Evolutionary conservation across 2,888 invertebrate genomes (phyloP).

Genomic region (Leptarthrus brevirostris): DNA sequence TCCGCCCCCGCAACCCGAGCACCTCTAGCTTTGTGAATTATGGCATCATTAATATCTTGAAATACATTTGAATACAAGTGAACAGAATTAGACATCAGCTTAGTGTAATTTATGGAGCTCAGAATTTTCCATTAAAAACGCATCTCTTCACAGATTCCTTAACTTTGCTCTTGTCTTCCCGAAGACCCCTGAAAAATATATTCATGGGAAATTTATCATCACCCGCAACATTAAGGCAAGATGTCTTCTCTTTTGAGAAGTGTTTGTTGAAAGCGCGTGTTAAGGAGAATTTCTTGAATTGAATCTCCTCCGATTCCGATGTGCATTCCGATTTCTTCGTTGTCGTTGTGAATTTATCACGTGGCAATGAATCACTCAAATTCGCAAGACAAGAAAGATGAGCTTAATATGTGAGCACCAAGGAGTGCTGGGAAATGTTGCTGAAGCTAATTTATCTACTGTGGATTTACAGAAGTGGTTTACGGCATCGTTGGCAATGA

Average conservation of each 20-base stretch:
- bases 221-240: neutral
- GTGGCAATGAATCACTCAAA: neutral
- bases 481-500: too few relatives aligned
- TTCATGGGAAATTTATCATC: constrained; percentile 8
- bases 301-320: neutral
- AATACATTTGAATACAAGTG: constrained; percentile 8
- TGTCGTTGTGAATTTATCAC: neutral
- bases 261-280: neutral
- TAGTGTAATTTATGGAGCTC: constrained; percentile 7
- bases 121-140: constrained; percentile 18
- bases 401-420: too few relatives aligned
- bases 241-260: neutral
- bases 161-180: neutral
- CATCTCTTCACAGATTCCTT: constrained; percentile 5
- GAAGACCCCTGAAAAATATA: constrained; percentile 5
- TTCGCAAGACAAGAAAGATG: neutral
- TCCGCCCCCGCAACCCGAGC: neutral
- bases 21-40: neutral
- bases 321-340: neutral
- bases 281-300: neutral
- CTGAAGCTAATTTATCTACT: neutral
- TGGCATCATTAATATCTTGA: constrained; percentile 6
- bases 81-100: constrained; percentile 4
- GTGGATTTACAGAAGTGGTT: neutral
- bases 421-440: neutral